A percentile compares a stretch with the other conserved stretches of the same genome.
phyloP scores from a whole-genome alignment of 2,113 vertebrate species.

The Aptenodytes forsteri region DNA sequence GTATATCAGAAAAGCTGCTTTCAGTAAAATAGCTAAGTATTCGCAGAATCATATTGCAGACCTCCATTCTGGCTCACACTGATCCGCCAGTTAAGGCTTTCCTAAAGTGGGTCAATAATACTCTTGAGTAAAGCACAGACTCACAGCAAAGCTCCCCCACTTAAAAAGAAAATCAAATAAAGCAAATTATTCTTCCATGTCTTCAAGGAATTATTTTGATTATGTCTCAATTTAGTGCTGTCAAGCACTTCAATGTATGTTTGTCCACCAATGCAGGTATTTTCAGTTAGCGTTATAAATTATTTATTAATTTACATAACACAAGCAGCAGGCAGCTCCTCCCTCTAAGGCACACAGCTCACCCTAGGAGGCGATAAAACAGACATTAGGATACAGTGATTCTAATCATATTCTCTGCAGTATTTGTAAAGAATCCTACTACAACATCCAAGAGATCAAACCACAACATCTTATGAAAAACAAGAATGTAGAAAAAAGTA shows the following conservation, averaged over 20 bases:
- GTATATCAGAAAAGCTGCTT: neutral
- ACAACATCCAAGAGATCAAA: neutral
- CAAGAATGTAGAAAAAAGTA: neutral
- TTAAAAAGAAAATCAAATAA: neutral
- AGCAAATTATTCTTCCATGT: neutral
- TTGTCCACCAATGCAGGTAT: neutral
- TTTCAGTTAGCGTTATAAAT: conserved; percentile 6
- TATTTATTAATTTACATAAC: conserved; percentile 61
- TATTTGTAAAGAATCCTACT: neutral
- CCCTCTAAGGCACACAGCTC: neutral
- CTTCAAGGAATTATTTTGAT: neutral
- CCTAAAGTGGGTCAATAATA: conserved; percentile 49
- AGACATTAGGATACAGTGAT: neutral
- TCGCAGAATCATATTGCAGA: conserved; percentile 3
- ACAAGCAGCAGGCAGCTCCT: neutral
- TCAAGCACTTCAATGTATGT: neutral
- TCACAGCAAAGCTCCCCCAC: neutral
- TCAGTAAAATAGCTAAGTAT: neutral
- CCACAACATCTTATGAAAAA: neutral
- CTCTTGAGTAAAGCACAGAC: neutral
- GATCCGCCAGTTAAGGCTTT: neutral
- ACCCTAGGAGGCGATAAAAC: neutral
- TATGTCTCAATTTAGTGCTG: neutral
- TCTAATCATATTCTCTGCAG: neutral
- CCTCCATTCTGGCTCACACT: neutral